Base-by-base conservation (phyloP, 2,113 vertebrate genomes). In the Acinonyx jubatus region DNA sequence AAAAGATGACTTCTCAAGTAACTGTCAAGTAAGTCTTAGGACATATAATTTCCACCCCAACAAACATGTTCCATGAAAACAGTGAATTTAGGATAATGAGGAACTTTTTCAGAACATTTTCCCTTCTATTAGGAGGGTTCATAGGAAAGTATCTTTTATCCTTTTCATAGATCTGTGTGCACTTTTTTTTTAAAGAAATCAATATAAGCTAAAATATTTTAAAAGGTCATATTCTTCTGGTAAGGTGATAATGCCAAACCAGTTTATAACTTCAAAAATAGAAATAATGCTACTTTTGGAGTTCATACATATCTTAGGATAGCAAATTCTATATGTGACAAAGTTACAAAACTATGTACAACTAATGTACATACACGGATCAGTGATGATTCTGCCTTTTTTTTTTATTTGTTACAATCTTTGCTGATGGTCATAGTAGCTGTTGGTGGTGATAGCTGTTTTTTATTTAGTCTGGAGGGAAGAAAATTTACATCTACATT, bases 1-100 rank as follows among this genome's bases (percentile, higher is more conserved):
- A 78, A 83, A 68, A 95, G 91, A 91, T 57, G 36, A 69, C 94
- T 78, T 78, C 29, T 96, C 5, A 91, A 92, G 11, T 27, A 87
- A 92, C 41, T 10, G 41, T 10, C 41, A 94, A 84, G 38, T 73
- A 80, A 79, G 1, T 66, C 73, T 92, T 80, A 83, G 36, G 16
- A 19, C 21, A 73, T 33, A 38, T 50, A 41, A 38, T 63, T 76
- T 89, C 10, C 36, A 55, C 0, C 5, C 12, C 4, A 45, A 29
- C 7, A 92, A 45, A 86, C 18, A 69, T 18, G 55, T 7, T 1
- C 21, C 29, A 71, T 69, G 29, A 91, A 91, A 96, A 96, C 1
- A 18, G 38, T 71, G 0, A 57, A 71, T 63, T 93, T 91, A 71
- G 45, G 25, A 65, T 69, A 83, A 88, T 2, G 74, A 61, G 14